Evolutionary conservation across 1,140 invertebrate genomes (phyloP).

Genomic region (Thaumetopoea pityocampa): DNA sequence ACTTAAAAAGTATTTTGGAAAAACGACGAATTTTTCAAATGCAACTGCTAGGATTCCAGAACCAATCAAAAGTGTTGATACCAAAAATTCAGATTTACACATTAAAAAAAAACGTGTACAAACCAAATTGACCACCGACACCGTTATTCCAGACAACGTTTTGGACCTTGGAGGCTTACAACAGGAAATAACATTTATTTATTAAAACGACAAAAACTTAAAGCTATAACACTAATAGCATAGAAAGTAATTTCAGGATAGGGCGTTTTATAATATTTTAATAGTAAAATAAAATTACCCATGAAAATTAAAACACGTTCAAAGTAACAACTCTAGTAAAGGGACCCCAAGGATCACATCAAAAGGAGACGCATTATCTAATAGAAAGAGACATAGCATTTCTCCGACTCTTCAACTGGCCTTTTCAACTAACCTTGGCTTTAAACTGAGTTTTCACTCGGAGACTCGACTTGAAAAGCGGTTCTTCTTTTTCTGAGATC

Average conservation of each 20-base stretch:
- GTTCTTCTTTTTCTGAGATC: constrained; percentile 63
- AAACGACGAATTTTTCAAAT: background rate
- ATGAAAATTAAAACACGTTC: too few species aligned
- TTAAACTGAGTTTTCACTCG: constrained; percentile 51
- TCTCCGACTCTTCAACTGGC: constrained; percentile 8
- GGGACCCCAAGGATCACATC: constrained; percentile 29
- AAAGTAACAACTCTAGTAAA: constrained; percentile 33
- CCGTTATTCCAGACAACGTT: constrained; percentile 67
- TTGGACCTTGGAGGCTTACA: constrained; percentile 68
- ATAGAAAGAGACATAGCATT: constrained; percentile 39
- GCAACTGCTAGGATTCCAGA: constrained; percentile 38
- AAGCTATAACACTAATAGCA: constrained; percentile 6
- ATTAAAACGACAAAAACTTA: constrained; percentile 19
- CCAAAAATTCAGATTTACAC: constrained; percentile 39
- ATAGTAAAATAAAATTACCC: too few species aligned
- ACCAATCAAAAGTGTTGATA: constrained; percentile 37
- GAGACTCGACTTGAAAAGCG: constrained; percentile 72
- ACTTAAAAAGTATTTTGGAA: too few species aligned
- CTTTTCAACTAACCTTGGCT: constrained; percentile 65
- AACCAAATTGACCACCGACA: constrained; percentile 73
- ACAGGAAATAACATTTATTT: constrained; percentile 54
- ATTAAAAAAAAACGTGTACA: constrained; percentile 46
- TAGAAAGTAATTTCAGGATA: too few species aligned
- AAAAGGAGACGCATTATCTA: constrained; percentile 44
- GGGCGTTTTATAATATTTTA: too few species aligned